These are phyloP conservation scores for Pseudopleuronectes americanus DNA, from an alignment of 2,797 vertebrate species.

Conservation along the genomic window DNA sequence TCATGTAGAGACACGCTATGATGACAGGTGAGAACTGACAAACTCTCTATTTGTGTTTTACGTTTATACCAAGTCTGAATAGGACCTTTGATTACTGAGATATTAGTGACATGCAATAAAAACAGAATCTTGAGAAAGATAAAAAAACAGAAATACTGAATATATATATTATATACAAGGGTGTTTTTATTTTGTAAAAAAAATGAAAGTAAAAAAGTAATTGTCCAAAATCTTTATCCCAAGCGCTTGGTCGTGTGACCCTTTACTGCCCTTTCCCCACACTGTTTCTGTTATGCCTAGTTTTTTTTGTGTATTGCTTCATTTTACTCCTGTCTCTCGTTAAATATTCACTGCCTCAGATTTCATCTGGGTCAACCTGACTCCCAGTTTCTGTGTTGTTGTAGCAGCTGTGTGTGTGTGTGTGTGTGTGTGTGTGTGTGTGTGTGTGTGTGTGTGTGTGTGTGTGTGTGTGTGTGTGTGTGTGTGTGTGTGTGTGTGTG, in stretches of 20 bases:
- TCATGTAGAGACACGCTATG: too few relatives aligned
- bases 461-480: not conserved
- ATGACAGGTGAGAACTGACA: too few relatives aligned
- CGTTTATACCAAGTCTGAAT: too few relatives aligned
- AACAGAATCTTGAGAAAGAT: too few relatives aligned
- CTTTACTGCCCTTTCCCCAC: not conserved
- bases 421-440: not conserved
- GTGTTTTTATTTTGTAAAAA: too few relatives aligned
- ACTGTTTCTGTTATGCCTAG: not conserved
- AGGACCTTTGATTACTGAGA: too few relatives aligned
- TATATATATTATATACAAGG: too few relatives aligned
- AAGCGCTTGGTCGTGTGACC: not conserved
- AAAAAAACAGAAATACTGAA: too few relatives aligned
- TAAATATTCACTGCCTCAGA: slow-evolving; percentile 22
- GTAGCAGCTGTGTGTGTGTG: slow-evolving; percentile 6
- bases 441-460: not conserved
- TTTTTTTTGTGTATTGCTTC: slow-evolving; percentile 9
- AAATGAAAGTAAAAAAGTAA: too few relatives aligned
- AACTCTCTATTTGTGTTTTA: too few relatives aligned
- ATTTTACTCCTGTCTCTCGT: slow-evolving; percentile 15
- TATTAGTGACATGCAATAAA: too few relatives aligned
- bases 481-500: not conserved
- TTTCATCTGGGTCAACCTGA: slow-evolving; percentile 53
- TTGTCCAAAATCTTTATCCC: slow-evolving; percentile 6
- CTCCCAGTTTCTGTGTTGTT: slow-evolving; percentile 43